Base-by-base conservation (phyloP, 1,140 invertebrate genomes). In the Ectropis grisescens region DNA sequence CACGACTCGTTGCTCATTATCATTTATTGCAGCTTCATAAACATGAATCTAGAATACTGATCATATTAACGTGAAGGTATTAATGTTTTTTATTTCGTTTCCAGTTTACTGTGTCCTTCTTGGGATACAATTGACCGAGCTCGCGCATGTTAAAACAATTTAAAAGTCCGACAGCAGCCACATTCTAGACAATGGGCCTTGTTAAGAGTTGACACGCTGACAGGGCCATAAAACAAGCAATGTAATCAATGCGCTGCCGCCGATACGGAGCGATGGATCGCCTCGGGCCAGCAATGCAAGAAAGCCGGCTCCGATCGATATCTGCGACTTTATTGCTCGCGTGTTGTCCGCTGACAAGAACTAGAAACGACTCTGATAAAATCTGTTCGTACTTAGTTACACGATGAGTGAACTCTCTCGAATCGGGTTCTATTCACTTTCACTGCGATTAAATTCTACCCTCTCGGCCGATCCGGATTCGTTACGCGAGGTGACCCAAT, bases 191-290 rank as follows among this genome's bases (percentile, higher is more conserved):
- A 58, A 49, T 54, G 43, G 47, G 14, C 49, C 47, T 61, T 51
- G 53, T 57, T 58, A 58, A 47, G 36, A 47, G 37, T 31, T 36
- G 13, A 32, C 29, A 44, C 32, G 29, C 39, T 50, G 50, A 44
- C 52, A 36, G 39, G 41, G 34, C 36, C 25, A 53, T 62, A 62
- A 51, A 58, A 33, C 50, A 53, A 58, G 33, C 50, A 51, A 45
- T 52, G 30, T 52, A 54, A 58, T 53, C 54, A 54, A 58, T 51
- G 46, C 36, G 49, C 30, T 26, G 31, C 31, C 41, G 32, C 50
- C 47, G 54, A 58, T 62, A 59, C 48, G 44, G 34, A 46, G 39
- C 51, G 54, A 55, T 38, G 34, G 45, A 58, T 52, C 47, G 47
- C 39, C 33, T 32, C 29, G 41, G 34, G 31, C 36, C 30, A 41